phyloP scores from a whole-genome alignment of 2,113 vertebrate genomes.

The Arenaria interpres region DNA sequence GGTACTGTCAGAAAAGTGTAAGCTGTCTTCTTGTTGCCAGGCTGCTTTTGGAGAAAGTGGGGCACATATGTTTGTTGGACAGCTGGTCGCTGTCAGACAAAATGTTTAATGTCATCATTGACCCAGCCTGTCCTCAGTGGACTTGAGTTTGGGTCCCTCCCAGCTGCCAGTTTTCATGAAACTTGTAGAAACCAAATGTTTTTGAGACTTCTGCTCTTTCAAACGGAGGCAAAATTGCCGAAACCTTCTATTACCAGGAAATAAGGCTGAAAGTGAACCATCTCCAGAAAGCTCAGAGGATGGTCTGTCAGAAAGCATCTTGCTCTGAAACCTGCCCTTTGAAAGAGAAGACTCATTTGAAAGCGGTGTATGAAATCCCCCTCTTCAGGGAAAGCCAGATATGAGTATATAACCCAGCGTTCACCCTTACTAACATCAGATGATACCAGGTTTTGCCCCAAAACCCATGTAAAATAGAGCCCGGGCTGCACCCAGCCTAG shows the following conservation, averaged over 20 bases:
- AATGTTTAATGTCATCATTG: neutral
- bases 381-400: neutral
- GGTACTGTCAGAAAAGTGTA: neutral
- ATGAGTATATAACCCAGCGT: neutral
- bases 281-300: neutral
- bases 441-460: neutral
- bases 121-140: neutral
- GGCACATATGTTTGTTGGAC: neutral
- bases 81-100: neutral
- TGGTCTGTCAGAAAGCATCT: neutral
- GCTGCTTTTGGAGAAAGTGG: constrained; percentile 2
- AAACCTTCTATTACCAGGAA: neutral
- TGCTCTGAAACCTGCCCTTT: neutral
- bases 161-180: neutral
- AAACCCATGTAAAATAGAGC: neutral
- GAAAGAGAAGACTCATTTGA: neutral
- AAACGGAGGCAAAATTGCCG: neutral
- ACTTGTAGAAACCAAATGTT: neutral
- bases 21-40: neutral
- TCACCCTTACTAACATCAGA: neutral
- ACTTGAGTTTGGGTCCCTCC: neutral
- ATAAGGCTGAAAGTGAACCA: neutral
- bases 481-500: neutral
- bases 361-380: neutral
- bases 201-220: neutral